Conservation (phyloP, 1,140 invertebrate species). For the Orchesella cincta region DNA sequence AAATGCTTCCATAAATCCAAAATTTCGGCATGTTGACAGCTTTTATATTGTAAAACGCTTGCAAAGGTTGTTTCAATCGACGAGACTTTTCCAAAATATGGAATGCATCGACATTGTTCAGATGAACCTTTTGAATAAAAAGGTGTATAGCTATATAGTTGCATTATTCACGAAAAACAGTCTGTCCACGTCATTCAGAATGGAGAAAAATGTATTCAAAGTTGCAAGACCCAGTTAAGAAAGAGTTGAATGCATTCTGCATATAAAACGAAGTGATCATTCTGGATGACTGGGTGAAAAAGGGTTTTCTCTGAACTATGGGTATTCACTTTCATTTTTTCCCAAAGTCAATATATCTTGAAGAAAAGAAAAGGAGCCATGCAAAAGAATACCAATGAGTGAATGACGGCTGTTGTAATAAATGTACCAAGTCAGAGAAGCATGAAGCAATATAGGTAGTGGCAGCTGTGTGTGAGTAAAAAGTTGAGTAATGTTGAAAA, state of each 20-base stretch:
- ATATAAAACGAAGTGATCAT: not conserved
- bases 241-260: slow-evolving; percentile 2
- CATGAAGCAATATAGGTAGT: too few species aligned
- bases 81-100: too few species aligned
- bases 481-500: too few species aligned
- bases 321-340: not conserved
- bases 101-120: too few species aligned
- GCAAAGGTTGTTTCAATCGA: too few species aligned
- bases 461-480: too few species aligned
- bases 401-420: not conserved
- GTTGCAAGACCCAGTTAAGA: not conserved
- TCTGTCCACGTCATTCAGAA: slow-evolving; percentile 12
- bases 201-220: not conserved
- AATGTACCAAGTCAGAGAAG: too few species aligned
- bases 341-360: not conserved
- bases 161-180: slow-evolving; percentile 10
- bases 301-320: not conserved
- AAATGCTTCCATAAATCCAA: too few species aligned
- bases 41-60: too few species aligned
- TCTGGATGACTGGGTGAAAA: not conserved
- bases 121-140: not conserved
- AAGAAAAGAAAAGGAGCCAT: not conserved
- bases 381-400: not conserved
- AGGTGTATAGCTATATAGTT: not conserved
- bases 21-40: too few species aligned